These are phyloP conservation scores for Incurvaria masculella DNA, from an alignment of 2,888 invertebrate genomes.

Conservation along the genomic window DNA sequence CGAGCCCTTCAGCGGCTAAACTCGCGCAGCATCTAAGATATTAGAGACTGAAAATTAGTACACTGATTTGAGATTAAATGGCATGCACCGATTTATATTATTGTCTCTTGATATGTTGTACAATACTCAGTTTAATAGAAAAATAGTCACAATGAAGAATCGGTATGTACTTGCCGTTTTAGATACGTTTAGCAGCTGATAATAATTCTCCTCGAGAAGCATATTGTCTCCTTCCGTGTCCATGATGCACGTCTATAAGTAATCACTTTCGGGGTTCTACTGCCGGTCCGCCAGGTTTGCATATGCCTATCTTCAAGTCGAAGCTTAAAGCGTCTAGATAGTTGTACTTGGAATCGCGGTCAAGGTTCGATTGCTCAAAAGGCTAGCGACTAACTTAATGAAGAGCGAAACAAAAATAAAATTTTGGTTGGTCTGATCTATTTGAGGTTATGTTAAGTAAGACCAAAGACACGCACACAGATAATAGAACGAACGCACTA, in stretches of 20 bases:
- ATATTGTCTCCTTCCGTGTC: slow-evolving; percentile 67
- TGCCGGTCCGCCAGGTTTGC: too few relatives aligned
- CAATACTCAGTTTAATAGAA: background rate
- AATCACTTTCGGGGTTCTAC: slow-evolving; percentile 5
- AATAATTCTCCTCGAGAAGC: slow-evolving; percentile 78
- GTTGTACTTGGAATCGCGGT: too few relatives aligned
- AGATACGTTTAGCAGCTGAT: slow-evolving; percentile 81
- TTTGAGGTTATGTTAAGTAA: too few relatives aligned
- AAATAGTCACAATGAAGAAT: background rate
- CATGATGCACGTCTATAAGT: slow-evolving; percentile 40
- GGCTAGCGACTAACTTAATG: too few relatives aligned
- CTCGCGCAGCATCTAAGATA: slow-evolving; percentile 13
- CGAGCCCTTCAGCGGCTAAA: slow-evolving; percentile 1
- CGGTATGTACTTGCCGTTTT: slow-evolving; percentile 65
- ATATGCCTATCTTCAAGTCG: too few relatives aligned
- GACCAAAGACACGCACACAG: too few relatives aligned
- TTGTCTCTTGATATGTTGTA: background rate
- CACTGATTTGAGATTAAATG: background rate
- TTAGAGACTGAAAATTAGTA: slow-evolving; percentile 1
- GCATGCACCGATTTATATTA: too few relatives aligned
- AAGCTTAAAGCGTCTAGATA: too few relatives aligned
- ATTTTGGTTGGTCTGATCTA: too few relatives aligned
- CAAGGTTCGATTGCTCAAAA: too few relatives aligned
- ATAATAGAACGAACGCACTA: too few relatives aligned
- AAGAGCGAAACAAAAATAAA: too few relatives aligned